Evolutionary conservation across 2,797 vertebrate species (phyloP), one percentile per base, ranked within the genome.

Genomic region (Adelosebastes latens): DNA sequence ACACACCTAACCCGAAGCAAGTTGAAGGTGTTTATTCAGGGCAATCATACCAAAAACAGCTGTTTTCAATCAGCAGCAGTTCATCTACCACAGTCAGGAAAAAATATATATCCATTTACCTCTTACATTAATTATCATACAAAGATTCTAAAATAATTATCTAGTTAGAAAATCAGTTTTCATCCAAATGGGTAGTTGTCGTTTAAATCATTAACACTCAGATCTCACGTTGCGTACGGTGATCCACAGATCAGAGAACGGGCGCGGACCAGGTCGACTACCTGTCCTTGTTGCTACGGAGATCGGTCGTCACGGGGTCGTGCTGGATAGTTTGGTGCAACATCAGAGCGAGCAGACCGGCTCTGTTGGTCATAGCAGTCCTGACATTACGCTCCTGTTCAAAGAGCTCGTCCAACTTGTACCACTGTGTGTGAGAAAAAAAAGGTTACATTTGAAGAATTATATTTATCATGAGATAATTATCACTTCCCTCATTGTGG

Each of bases 251-350:
- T 36, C 69, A 4, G n/a, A 59, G n/a, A 55, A 20, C 7, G 25
- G 31, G 22, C 36, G 46, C n/a, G 27, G 27, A 75, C 72, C 70
- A 95, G 88, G 27, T 4, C 8, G 36, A 87, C 92, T 96, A 98
- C 91, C 97, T 96, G 76, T 97, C 97, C 18, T 97, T 97, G 94
- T 92, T 97, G 86, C 95, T 94, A 71, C 98, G 97, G 69, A 99
- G 96, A 92, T 99, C 98, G 0, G 97, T 97, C 18, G 98, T 98
- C 80, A 97, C 77, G 0, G 98, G 97, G 82, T 99, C 98, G 0
- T 99, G 98, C 89, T 99, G 98, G 86, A 99, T 99, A 12, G 98
- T 98, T 67, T 99, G 98, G 89, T 98, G 98, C 81, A 99, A 89
- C 98, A 99, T 99, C 27, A 99, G 95, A 32, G 98, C 98, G 20